These are phyloP conservation scores for Tetramorium simillimum DNA, from an alignment of 1,140 invertebrate species.

Conservation along the genomic window DNA sequence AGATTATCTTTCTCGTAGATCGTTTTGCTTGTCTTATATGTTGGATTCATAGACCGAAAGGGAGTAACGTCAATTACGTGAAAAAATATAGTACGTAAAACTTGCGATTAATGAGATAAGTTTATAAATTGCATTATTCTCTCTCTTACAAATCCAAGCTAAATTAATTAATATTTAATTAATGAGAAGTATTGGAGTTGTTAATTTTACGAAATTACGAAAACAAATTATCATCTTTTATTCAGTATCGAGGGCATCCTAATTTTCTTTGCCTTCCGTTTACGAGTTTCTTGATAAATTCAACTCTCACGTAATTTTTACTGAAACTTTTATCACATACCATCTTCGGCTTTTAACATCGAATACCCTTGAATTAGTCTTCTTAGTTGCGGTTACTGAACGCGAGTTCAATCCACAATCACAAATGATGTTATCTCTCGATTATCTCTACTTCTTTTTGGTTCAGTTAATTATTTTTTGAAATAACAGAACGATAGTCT, in stretches of 20 bases:
- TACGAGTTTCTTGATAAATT: neutral
- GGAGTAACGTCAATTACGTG: neutral
- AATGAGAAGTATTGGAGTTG: neutral
- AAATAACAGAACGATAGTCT: neutral
- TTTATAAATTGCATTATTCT: neutral
- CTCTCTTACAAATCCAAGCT: neutral
- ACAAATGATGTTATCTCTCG: neutral
- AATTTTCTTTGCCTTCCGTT: neutral
- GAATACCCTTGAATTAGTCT: neutral
- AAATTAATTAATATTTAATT: neutral
- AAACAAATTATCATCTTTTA: slow-evolving; percentile 5
- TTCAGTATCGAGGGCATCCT: neutral
- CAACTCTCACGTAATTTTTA: neutral
- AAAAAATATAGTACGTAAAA: neutral
- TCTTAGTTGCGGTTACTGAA: neutral
- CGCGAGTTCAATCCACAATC: neutral
- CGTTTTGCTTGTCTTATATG: neutral
- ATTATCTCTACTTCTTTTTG: neutral
- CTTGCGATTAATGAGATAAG: neutral
- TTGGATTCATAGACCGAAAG: neutral
- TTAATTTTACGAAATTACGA: neutral
- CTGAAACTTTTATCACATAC: neutral
- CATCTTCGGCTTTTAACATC: neutral
- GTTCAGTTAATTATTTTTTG: neutral
- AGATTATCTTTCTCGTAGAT: neutral